phyloP scores from a whole-genome alignment of 2,888 invertebrate genomes.

The Mellilla xanthometata region DNA sequence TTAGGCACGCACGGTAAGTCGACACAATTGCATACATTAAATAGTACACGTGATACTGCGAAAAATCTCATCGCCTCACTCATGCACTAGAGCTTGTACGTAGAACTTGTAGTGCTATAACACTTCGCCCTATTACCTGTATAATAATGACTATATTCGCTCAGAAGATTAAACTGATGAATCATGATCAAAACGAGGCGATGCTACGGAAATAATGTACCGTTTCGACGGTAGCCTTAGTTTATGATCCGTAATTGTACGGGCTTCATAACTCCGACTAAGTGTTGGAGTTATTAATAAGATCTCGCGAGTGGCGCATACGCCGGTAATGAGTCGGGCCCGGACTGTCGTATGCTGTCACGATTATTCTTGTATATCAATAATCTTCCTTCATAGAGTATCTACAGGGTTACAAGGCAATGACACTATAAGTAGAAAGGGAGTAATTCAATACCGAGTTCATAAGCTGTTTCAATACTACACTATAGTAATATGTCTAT shows the following conservation, averaged over 20 bases:
- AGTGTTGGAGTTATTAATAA: slow-evolving; percentile 32
- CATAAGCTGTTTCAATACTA: no score
- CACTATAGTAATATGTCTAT: no score
- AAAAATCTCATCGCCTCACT: no score
- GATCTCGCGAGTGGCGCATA: slow-evolving; percentile 26
- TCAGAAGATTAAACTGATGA: slow-evolving; percentile 34
- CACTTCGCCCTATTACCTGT: slow-evolving; percentile 21
- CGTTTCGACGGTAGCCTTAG: slow-evolving; percentile 32
- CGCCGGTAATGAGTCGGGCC: slow-evolving; percentile 28
- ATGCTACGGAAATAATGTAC: slow-evolving; percentile 39
- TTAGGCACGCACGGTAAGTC: slow-evolving; percentile 97
- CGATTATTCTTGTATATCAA: slow-evolving; percentile 31
- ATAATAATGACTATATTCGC: slow-evolving; percentile 28
- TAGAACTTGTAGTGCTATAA: no score
- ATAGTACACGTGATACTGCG: not conserved
- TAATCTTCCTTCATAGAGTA: slow-evolving; percentile 19
- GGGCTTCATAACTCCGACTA: slow-evolving; percentile 30
- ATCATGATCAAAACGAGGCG: slow-evolving; percentile 36
- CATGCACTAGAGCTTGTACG: no score
- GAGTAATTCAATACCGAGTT: no score
- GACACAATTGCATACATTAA: slow-evolving; percentile 31
- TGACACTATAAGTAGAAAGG: no score
- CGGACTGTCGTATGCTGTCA: slow-evolving; percentile 32
- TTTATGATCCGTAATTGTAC: slow-evolving; percentile 34
- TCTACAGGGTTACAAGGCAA: not conserved